Percentiles rank a stretch among this genome's conserved stretches.
These are phyloP conservation scores for Zeus faber DNA, from an alignment of 2,113 vertebrate genomes.

Conservation along the genomic window DNA sequence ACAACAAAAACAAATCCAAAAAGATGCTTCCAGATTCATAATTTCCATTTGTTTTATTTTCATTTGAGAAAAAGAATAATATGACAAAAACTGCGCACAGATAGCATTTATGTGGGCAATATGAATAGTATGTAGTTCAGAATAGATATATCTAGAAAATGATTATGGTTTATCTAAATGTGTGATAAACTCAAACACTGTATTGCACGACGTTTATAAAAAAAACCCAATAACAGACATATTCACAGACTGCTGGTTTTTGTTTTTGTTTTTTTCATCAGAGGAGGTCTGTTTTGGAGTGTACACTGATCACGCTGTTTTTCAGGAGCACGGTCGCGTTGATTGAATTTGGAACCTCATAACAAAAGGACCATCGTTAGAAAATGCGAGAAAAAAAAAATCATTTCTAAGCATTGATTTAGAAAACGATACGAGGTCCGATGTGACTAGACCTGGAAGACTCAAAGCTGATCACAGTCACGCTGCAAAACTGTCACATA, in stretches of 20 bases:
- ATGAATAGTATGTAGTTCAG: constrained; percentile 77
- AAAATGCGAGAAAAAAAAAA: too few species aligned
- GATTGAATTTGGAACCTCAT: neutral
- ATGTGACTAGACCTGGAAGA: too few species aligned
- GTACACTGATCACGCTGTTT: neutral
- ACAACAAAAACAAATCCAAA: constrained; percentile 55
- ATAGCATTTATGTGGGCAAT: constrained; percentile 77
- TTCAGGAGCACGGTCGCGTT: neutral
- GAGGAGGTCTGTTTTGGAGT: neutral
- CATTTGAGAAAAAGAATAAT: constrained; percentile 61
- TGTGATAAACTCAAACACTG: constrained; percentile 80
- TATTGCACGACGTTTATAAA: constrained; percentile 82
- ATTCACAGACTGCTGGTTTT: constrained; percentile 63
- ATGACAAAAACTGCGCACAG: constrained; percentile 68
- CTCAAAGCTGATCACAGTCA: too few species aligned
- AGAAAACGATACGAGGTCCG: too few species aligned
- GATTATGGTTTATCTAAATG: constrained; percentile 79
- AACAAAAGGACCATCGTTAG: too few species aligned
- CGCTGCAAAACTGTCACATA: too few species aligned
- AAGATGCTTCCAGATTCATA: constrained; percentile 63
- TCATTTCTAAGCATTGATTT: too few species aligned
- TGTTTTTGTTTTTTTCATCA: constrained; percentile 31
- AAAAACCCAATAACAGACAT: constrained; percentile 64
- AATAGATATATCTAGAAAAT: constrained; percentile 75
- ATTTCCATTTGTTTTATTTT: constrained; percentile 54